phyloP scores from a whole-genome alignment of 2,797 vertebrate species.

The Coccyzus lansbergi region DNA sequence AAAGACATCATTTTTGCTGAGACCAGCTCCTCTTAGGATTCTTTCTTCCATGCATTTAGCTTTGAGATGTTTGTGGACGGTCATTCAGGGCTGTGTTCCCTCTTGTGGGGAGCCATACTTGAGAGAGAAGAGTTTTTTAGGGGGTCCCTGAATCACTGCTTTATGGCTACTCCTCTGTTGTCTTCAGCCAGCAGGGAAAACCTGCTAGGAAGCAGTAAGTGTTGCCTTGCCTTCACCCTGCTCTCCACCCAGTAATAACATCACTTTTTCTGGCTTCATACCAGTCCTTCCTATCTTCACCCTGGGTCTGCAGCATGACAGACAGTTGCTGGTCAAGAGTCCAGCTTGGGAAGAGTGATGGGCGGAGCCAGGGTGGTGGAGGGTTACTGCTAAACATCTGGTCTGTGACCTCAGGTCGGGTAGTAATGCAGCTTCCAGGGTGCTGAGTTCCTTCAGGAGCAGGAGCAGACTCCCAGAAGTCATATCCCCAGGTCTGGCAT shows the following conservation, averaged over 20 bases:
- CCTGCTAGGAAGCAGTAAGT: not conserved
- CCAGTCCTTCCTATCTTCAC: not conserved
- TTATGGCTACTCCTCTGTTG: not conserved
- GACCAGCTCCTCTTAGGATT: not conserved
- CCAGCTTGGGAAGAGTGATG: not conserved
- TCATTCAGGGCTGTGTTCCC: not conserved
- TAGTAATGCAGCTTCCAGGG: not conserved
- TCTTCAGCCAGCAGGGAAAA: not conserved
- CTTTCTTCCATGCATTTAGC: not conserved
- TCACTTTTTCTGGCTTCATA: not conserved
- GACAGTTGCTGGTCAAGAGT: not conserved
- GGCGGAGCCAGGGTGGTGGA: not conserved
- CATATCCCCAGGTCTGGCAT: not conserved
- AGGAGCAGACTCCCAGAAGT: not conserved
- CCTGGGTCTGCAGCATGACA: accelerated
- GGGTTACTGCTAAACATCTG: not conserved
- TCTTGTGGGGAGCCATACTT: not conserved
- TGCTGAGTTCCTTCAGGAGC: not conserved
- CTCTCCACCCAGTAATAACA: not conserved
- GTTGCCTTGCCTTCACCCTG: not conserved
- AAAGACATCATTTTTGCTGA: not conserved
- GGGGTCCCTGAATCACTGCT: not conserved
- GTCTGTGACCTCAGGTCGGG: not conserved
- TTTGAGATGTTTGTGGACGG: not conserved
- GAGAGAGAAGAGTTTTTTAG: not conserved